Evolutionary conservation across 2,797 vertebrate genomes (phyloP).

Genomic region (Paratrypauchen microcephalus): DNA sequence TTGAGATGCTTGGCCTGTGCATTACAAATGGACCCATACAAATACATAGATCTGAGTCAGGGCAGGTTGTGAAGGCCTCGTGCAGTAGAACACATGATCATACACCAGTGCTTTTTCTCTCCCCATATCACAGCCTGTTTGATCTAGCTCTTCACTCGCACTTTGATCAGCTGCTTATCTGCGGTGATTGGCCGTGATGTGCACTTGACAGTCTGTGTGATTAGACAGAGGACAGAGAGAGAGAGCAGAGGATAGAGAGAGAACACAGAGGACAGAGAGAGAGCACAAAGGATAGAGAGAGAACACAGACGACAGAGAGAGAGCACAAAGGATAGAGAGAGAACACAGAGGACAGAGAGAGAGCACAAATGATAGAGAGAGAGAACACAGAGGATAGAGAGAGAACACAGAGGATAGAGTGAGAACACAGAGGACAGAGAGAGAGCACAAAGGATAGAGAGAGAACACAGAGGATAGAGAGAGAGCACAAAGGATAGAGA

Average conservation of each 20-base stretch:
- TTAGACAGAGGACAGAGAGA: slow-evolving; percentile 62
- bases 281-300: slow-evolving; percentile 43
- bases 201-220: slow-evolving; percentile 68
- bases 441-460: no score
- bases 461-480: no score
- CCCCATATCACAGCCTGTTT: slow-evolving; percentile 59
- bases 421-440: no score
- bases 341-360: no score
- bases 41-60: slow-evolving; percentile 18
- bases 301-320: slow-evolving; percentile 41
- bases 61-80: slow-evolving; percentile 56
- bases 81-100: slow-evolving; percentile 31
- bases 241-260: slow-evolving; percentile 32
- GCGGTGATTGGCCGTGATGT: slow-evolving; percentile 63
- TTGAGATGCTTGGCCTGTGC: background rate
- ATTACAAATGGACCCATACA: slow-evolving; percentile 8
- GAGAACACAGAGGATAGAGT: no score
- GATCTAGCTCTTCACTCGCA: slow-evolving; percentile 53
- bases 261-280: slow-evolving; percentile 31
- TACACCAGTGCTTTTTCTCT: slow-evolving; percentile 31
- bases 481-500: no score
- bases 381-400: no score
- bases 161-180: slow-evolving; percentile 71
- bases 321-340: slow-evolving; percentile 30
- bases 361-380: no score